These are phyloP conservation scores for Regulus satrapa DNA, from an alignment of 2,113 vertebrate species.

Conservation along the genomic window DNA sequence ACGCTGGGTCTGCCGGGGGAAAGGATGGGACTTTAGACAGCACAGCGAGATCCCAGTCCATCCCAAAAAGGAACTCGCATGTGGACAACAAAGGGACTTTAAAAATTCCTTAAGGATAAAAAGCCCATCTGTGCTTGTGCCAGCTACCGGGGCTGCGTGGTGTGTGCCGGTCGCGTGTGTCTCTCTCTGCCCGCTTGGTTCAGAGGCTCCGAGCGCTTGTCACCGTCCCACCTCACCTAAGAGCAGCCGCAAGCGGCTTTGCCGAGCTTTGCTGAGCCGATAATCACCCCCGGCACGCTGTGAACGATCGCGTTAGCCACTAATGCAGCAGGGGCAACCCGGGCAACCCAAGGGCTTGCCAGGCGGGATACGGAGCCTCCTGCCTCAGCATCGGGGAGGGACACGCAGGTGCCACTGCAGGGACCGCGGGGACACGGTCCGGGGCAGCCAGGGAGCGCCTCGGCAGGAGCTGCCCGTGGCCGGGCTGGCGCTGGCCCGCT, in stretches of 20 bases:
- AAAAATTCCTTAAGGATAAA: not conserved
- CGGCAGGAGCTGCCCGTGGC: not conserved
- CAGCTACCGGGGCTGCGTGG: fast-evolving
- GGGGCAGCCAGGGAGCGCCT: fast-evolving
- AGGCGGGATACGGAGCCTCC: fast-evolving
- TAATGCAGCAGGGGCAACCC: not conserved
- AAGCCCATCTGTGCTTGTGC: not conserved
- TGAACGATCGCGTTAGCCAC: not conserved
- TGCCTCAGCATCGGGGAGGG: not conserved
- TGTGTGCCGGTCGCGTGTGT: not conserved
- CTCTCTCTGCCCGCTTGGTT: not conserved
- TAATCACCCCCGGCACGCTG: not conserved
- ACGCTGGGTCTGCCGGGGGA: not conserved
- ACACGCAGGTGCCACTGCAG: fast-evolving
- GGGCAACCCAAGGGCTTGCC: not conserved
- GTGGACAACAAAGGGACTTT: not conserved
- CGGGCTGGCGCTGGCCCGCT: not conserved
- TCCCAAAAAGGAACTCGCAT: fast-evolving
- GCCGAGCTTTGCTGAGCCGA: too few species aligned
- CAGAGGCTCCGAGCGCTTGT: not conserved
- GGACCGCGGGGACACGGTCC: fast-evolving
- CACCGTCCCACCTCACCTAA: not conserved
- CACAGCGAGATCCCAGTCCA: not conserved
- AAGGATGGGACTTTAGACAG: not conserved
- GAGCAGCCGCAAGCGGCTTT: not conserved